Evolutionary conservation across 2,113 vertebrate genomes (phyloP), one percentile per base, ranked within the genome.

Genomic region (Gracilinanus agilis): DNA sequence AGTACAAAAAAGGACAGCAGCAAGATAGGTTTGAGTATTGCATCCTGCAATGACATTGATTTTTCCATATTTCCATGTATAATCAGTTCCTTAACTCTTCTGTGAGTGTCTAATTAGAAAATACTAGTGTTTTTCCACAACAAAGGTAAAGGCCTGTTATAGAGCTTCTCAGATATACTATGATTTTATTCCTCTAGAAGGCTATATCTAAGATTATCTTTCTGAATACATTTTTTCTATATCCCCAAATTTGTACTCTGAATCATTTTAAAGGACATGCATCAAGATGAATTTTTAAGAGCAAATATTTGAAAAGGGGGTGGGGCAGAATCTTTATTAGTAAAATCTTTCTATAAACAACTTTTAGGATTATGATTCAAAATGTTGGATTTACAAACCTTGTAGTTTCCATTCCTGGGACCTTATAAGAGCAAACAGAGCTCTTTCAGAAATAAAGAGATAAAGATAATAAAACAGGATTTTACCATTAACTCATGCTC

Each of bases 261-360:
- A 83, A 24, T 55, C 54, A 23, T 24, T 93, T 95, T 91, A 55
- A 96, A 90, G 53, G 94, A 10, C 24, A 90, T 27, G 92, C 75
- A 92, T 44, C 44, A 95, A 44, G 34, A 58, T 8, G 75, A 11
- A 91, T 44, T 55, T 95, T 83, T 89, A 49, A 5, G 92, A 90
- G 44, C 92, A 91, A 91, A 93, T 49, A 95, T 90, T 90, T 94
- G 89, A 55, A 44, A 92, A 11, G 19, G 88, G 2, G 90, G 91
- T 67, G 7, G 92, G 83, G 91, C 88, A 88, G 40, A 29, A 91
- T 93, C 93, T 75, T 90, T 95, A 12, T 90, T 4, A 94, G 53
- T 21, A 94, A 93, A 95, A 75, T 61, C 27, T 93, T 98, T 94
- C 53, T 49, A 95, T 92, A 95, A 94, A 54, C 89, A 95, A 58